Base-by-base conservation (phyloP, 2,888 invertebrate genomes). In the Polyommatus icarus region DNA sequence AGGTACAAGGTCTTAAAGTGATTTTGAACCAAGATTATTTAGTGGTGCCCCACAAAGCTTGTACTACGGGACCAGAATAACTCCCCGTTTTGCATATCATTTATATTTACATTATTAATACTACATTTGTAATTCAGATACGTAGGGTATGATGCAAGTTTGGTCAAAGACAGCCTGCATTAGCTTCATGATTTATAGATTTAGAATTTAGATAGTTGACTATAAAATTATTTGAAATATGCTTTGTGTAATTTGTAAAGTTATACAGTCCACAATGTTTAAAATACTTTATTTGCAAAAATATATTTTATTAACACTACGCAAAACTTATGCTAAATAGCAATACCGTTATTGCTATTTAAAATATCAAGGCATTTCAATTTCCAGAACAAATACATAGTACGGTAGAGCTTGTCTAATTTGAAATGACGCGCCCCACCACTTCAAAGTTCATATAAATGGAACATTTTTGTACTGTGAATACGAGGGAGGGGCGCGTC, bases 41-140 rank as follows among this genome's bases (percentile, higher is more conserved):
- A 20, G 73, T 72, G 72, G 67, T 67, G 29, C 29, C 40, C 73
- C 75, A 75, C 29, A 75, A 75, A 75, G 50, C 75, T 54, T 40
- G 72, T 71, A 40, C 40, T 29, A 46, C 20, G 72, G 24, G 73
- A 5, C 54, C 18, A 50, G 50, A 75, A 75, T 75, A 40, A 29
- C 75, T 75, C 75, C 50, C 46, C 29, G 29, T 54, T 75, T 75
- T 75, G 54, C 75, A 75, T 75, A 54, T 29, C 54, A 50, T 50
- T 75, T 67, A 75, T 24, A 75, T 75, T 75, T 54, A 75, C 75
- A 75, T 75, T 75, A 75, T 75, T 75, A 75, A 75, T 75, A 75
- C 50, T 75, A 50, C 54, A 75, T 75, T 75, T 75, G 75, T 75
- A 54, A 75, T 75, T 75, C 75, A 75, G 50, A 75, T 75, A 20